phyloP scores from a whole-genome alignment of 2,888 invertebrate genomes.

The Andrena marginata region DNA sequence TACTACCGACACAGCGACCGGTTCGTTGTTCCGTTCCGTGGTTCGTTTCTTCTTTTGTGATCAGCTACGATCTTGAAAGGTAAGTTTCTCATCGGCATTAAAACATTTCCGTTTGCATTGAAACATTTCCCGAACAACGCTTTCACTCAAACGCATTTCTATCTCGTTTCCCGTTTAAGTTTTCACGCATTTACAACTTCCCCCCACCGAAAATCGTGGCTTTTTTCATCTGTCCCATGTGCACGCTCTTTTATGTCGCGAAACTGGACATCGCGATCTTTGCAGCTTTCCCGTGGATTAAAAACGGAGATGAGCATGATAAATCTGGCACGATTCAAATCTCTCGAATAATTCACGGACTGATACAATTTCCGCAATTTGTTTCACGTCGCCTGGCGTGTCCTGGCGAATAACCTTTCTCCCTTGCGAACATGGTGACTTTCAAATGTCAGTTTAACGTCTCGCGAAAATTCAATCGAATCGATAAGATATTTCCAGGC shows the following conservation, averaged over 20 bases:
- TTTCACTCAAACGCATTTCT: slow-evolving; percentile 4
- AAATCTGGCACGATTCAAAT: neutral
- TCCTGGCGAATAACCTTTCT: slow-evolving; percentile 53
- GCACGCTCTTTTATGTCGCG: slow-evolving; percentile 60
- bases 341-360: slow-evolving; percentile 12
- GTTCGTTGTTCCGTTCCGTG: slow-evolving; percentile 74
- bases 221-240: slow-evolving; percentile 68
- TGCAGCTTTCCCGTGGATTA: neutral
- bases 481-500: neutral
- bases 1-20: slow-evolving; percentile 69
- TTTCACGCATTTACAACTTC: slow-evolving; percentile 41
- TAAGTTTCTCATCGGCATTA: slow-evolving; percentile 45
- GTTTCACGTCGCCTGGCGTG: slow-evolving; percentile 29
- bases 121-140: slow-evolving; percentile 6
- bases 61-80: slow-evolving; percentile 72
- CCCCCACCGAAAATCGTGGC: slow-evolving; percentile 36
- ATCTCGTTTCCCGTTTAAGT: slow-evolving; percentile 11
- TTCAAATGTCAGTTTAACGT: slow-evolving; percentile 68
- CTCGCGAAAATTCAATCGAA: neutral
- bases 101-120: neutral
- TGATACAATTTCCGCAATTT: slow-evolving; percentile 34
- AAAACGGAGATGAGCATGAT: neutral
- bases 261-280: slow-evolving; percentile 23
- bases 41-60: slow-evolving; percentile 66
- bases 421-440: slow-evolving; percentile 63